Evolutionary conservation across 2,113 vertebrate species (phyloP).

Genomic region (Chionomys nivalis): DNA sequence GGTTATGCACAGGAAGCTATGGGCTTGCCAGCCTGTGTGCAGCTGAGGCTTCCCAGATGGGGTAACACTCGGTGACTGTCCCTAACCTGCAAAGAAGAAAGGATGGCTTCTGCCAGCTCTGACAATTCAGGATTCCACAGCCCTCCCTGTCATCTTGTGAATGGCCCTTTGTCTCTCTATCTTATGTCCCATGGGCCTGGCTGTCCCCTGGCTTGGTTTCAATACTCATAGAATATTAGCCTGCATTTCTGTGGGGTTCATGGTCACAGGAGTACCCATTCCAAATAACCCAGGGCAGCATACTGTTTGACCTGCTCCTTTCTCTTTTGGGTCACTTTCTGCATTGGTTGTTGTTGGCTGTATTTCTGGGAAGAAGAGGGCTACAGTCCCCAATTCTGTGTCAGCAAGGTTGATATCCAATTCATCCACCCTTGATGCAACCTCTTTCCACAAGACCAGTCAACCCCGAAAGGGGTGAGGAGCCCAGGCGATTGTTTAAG

Average conservation of each 20-base stretch:
- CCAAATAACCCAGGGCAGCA: neutral
- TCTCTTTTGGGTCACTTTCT: neutral
- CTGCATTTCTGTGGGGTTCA: neutral
- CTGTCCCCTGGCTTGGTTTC: neutral
- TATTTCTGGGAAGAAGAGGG: neutral
- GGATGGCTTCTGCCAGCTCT: neutral
- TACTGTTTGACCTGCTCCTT: neutral
- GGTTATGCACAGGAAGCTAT: neutral
- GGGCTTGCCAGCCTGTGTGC: neutral
- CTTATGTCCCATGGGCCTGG: neutral
- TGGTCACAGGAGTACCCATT: neutral
- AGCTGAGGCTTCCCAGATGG: neutral
- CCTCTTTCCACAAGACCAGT: neutral
- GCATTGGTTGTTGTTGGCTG: neutral
- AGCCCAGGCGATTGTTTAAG: neutral
- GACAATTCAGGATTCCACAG: neutral
- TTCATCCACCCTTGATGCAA: too few species aligned
- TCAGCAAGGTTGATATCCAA: neutral
- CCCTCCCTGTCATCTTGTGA: neutral
- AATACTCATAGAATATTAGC: neutral
- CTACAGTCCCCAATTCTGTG: neutral
- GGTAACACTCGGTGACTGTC: neutral
- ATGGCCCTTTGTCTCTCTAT: neutral
- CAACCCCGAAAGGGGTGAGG: neutral
- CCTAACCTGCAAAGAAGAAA: neutral